Evolutionary conservation across 2,888 invertebrate species (phyloP).

Genomic region (Phortica okadai): DNA sequence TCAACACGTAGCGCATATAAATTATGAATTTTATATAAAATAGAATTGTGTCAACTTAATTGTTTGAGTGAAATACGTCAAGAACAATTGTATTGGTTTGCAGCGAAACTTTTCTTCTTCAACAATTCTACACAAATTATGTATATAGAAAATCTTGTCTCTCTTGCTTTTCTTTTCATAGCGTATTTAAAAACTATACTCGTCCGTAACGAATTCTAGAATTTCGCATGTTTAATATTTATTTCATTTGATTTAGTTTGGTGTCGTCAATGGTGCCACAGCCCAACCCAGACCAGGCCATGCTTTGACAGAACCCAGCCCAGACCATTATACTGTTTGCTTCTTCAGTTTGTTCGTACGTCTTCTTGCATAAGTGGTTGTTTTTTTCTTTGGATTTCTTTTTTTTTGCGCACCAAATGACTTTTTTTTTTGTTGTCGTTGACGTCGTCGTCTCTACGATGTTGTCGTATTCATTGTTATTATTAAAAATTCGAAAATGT

Average conservation of each 20-base stretch:
- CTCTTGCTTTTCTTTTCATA: too few species aligned
- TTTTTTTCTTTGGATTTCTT: not conserved
- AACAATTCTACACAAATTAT: too few species aligned
- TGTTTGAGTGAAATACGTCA: too few species aligned
- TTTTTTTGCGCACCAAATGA: conserved; percentile 10
- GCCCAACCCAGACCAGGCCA: not conserved
- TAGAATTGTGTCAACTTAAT: too few species aligned
- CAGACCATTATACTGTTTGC: too few species aligned
- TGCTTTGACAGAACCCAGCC: not conserved
- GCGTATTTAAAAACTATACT: too few species aligned
- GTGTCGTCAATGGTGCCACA: not conserved
- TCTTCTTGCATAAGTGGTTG: conserved; percentile 4
- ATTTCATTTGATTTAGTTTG: conserved; percentile 65
- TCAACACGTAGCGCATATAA: too few species aligned
- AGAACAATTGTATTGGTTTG: too few species aligned
- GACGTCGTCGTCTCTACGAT: not conserved
- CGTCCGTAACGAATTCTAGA: not conserved
- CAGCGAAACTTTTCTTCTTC: too few species aligned
- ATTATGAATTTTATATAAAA: too few species aligned
- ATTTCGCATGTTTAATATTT: conserved; percentile 59
- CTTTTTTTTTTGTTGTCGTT: not conserved
- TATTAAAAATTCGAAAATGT: conserved; percentile 29
- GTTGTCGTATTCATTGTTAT: not conserved
- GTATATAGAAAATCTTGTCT: too few species aligned
- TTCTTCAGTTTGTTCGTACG: conserved; percentile 5